phyloP scores from a whole-genome alignment of 2,888 invertebrate species.

The Microctonus brassicae region DNA sequence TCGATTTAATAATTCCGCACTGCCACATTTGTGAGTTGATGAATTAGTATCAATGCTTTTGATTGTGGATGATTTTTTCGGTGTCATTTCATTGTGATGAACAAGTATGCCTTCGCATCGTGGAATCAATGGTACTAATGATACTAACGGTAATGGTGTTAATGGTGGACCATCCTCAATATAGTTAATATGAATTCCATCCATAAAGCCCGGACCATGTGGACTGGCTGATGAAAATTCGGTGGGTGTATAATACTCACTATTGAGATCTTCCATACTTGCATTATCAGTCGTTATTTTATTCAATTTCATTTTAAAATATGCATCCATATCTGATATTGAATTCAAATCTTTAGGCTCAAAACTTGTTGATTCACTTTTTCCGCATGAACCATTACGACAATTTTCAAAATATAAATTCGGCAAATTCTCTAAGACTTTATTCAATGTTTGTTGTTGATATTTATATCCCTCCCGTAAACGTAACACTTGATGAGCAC shows the following conservation, averaged over 20 bases:
- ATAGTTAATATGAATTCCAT: slow-evolving; percentile 79
- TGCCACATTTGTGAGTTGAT: slow-evolving; percentile 72
- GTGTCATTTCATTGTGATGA: slow-evolving; percentile 44
- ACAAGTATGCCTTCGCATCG: too few relatives aligned
- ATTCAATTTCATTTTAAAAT: slow-evolving; percentile 78
- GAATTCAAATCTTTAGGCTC: slow-evolving; percentile 73
- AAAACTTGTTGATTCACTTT: slow-evolving; percentile 82
- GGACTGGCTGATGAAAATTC: slow-evolving; percentile 74
- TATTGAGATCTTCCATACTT: slow-evolving; percentile 72
- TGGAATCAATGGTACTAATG: slow-evolving; percentile 43
- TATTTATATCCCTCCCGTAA: slow-evolving; percentile 94
- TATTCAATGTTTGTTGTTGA: slow-evolving; percentile 94
- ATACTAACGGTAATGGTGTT: slow-evolving; percentile 63
- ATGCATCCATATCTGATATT: slow-evolving; percentile 72
- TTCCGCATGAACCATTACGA: slow-evolving; percentile 84
- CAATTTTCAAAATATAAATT: slow-evolving; percentile 94
- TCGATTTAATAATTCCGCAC: slow-evolving; percentile 71
- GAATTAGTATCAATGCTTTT: slow-evolving; percentile 57
- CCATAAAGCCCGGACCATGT: slow-evolving; percentile 62
- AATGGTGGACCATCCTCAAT: slow-evolving; percentile 71
- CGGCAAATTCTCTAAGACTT: slow-evolving; percentile 92
- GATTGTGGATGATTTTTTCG: slow-evolving; percentile 50
- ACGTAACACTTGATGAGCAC: slow-evolving; percentile 90
- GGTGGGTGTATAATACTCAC: slow-evolving; percentile 86
- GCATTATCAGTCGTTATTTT: slow-evolving; percentile 72